A percentile compares a stretch with the other conserved stretches of the same genome.
phyloP scores from a whole-genome alignment of 2,113 vertebrate species.

The Glaucidium brasilianum region DNA sequence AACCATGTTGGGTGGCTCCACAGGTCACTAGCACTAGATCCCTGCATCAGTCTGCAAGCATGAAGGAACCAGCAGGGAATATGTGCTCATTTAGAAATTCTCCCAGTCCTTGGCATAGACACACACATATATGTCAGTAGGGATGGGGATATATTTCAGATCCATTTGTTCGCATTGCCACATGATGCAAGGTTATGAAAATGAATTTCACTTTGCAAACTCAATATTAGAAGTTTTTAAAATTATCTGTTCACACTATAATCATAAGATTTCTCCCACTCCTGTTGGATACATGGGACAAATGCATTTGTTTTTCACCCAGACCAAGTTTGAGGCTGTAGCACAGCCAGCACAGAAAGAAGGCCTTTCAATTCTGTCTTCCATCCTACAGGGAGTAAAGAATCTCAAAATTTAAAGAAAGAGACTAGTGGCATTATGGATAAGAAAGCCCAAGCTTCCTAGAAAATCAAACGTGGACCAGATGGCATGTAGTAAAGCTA shows the following conservation, averaged over 20 bases:
- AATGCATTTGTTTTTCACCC: background rate
- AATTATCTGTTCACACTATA: background rate
- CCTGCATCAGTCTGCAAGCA: background rate
- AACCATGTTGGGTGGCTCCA: rapidly evolving
- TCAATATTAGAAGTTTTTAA: background rate
- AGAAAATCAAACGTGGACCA: background rate
- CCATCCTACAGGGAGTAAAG: background rate
- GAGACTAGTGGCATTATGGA: background rate
- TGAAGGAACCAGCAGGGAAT: no score
- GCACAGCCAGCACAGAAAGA: background rate
- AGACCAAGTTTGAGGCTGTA: background rate
- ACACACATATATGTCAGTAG: background rate
- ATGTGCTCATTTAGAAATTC: background rate
- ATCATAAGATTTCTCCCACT: background rate
- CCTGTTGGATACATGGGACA: background rate
- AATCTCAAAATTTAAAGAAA: background rate
- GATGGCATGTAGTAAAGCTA: background rate
- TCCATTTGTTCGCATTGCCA: background rate
- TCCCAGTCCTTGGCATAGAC: background rate
- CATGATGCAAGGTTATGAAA: background rate
- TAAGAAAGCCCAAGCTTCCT: background rate
- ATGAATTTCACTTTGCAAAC: background rate
- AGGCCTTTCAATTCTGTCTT: background rate
- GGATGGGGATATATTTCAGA: background rate
- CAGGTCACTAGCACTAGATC: no score